Percentiles rank a stretch among this genome's conserved stretches.
Evolutionary conservation across 2,113 vertebrate species (phyloP).

Genomic region (Tenrec ecaudatus): DNA sequence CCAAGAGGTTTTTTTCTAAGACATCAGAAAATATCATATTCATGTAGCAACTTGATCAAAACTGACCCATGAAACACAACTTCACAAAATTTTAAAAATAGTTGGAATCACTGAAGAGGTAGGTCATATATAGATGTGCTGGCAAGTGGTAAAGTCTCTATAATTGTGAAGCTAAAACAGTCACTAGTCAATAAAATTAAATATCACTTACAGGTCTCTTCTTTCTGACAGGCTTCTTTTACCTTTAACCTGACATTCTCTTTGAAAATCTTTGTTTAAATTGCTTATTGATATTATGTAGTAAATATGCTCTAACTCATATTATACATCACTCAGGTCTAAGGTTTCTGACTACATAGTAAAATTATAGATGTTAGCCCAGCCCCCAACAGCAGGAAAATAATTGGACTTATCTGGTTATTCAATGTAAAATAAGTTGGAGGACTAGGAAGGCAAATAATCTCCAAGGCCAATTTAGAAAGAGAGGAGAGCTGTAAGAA

Average conservation of each 20-base stretch:
- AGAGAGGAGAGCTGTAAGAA: not conserved
- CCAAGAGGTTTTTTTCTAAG: too few relatives aligned
- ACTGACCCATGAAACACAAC: not conserved
- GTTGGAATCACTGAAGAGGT: not conserved
- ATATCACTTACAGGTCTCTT: constrained; percentile 25
- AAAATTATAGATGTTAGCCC: constrained; percentile 8
- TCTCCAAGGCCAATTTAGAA: constrained; percentile 15
- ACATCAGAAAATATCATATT: not conserved
- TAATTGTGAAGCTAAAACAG: constrained; percentile 45
- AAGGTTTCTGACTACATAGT: constrained; percentile 47
- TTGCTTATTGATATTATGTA: constrained; percentile 37
- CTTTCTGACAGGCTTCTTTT: constrained; percentile 44
- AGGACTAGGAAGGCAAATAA: constrained; percentile 2
- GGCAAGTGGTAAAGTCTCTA: not conserved
- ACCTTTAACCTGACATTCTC: constrained; percentile 61
- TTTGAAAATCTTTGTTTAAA: constrained; percentile 30
- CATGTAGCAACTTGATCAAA: not conserved
- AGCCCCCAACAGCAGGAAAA: constrained; percentile 25
- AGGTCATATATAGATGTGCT: not conserved
- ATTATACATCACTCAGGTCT: constrained; percentile 8
- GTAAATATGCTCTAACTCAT: constrained; percentile 15
- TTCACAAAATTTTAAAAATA: not conserved
- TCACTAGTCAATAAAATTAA: constrained; percentile 30
- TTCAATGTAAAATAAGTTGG: constrained; percentile 35
- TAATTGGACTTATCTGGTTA: constrained; percentile 47